These are phyloP conservation scores for Nomada fucata DNA, from an alignment of 2,888 invertebrate genomes.

Conservation along the genomic window DNA sequence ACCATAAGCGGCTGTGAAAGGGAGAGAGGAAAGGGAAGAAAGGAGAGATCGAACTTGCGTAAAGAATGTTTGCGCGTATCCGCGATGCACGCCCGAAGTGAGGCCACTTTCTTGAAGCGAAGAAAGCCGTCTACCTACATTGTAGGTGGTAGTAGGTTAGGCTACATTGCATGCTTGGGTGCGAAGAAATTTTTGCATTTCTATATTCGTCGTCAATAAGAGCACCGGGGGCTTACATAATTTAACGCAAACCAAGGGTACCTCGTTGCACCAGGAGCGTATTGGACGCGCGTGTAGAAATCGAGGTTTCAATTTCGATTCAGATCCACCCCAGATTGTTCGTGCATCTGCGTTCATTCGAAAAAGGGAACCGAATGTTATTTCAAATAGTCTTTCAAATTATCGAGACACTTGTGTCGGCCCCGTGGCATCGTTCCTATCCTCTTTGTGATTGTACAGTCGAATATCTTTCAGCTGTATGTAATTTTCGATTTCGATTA, in stretches of 20 bases:
- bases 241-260: neutral
- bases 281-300: neutral
- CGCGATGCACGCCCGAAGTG: constrained; percentile 62
- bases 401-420: constrained; percentile 20
- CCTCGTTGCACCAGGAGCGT: neutral
- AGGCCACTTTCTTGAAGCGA: constrained; percentile 66
- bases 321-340: constrained; percentile 22
- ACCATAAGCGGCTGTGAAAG: constrained; percentile 22
- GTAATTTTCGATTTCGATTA: too few species aligned
- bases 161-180: constrained; percentile 32
- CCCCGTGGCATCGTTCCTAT: too few species aligned
- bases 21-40: constrained; percentile 45
- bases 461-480: neutral
- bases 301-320: constrained; percentile 10
- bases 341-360: constrained; percentile 1
- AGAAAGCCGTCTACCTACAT: constrained; percentile 81
- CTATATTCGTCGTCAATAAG: constrained; percentile 21
- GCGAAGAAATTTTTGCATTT: constrained; percentile 44
- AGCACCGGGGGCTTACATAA: constrained; percentile 37
- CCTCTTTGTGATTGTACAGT: neutral
- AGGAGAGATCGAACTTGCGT: constrained; percentile 56
- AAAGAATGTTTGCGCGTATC: constrained; percentile 61
- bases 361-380: constrained; percentile 7
- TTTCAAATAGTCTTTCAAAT: neutral
- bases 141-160: constrained; percentile 67